A percentile compares a stretch with the other conserved stretches of the same genome.
Evolutionary conservation across 2,888 invertebrate species (phyloP).

Genomic region (Rosalia funebris): DNA sequence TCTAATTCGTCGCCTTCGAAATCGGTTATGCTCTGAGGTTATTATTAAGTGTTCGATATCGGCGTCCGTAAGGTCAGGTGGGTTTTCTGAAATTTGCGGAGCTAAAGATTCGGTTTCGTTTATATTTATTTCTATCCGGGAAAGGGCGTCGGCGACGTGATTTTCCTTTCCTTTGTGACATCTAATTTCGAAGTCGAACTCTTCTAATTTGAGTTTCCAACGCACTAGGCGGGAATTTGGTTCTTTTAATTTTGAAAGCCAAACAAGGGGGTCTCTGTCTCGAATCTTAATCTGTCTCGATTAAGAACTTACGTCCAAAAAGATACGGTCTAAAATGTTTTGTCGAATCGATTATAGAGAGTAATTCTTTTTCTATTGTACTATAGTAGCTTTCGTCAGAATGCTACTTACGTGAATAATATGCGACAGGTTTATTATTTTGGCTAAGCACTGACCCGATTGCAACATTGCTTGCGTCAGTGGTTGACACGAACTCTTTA

Average conservation of each 20-base stretch:
- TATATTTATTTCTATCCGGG: background rate
- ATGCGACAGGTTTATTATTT: constrained; percentile 37
- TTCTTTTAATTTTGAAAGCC: constrained; percentile 31
- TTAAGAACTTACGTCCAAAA: constrained; percentile 15
- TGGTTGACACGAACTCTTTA: constrained; percentile 28
- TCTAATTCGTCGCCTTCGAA: background rate
- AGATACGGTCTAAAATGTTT: constrained; percentile 40
- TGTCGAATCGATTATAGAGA: constrained; percentile 34
- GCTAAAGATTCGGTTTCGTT: constrained; percentile 2
- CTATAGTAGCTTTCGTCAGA: constrained; percentile 30
- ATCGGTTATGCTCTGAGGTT: background rate
- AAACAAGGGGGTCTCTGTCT: constrained; percentile 34
- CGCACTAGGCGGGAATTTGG: constrained; percentile 27
- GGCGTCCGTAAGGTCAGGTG: background rate
- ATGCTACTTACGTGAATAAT: constrained; percentile 35
- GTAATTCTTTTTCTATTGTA: constrained; percentile 40
- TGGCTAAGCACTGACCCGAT: constrained; percentile 41
- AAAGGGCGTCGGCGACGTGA: constrained; percentile 18
- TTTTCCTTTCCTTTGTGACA: constrained; percentile 22
- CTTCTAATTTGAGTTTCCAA: constrained; percentile 29
- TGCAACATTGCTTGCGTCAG: constrained; percentile 21
- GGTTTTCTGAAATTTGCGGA: background rate
- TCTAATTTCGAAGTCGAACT: constrained; percentile 24
- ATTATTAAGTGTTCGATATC: background rate
- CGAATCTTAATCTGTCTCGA: constrained; percentile 38